Conservation (phyloP, 2,113 vertebrate species). For the Rhinoderma darwinii region DNA sequence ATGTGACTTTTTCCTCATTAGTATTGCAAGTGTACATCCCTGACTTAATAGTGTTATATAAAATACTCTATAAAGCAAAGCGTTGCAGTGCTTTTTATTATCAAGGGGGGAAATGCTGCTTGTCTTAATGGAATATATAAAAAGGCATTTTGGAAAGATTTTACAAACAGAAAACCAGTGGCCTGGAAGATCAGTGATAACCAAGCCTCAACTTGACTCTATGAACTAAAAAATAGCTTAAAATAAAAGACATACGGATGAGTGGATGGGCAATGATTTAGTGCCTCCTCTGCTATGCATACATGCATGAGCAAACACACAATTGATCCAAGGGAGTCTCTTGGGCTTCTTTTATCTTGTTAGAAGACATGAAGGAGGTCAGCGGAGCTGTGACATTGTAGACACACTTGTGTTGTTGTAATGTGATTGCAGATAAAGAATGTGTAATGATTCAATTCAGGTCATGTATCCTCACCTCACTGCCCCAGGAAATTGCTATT, state of each 20-base stretch:
- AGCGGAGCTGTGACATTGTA: not conserved
- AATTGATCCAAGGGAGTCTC: not conserved
- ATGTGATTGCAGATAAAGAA: conserved; percentile 11
- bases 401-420: not conserved
- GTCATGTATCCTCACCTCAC: not conserved
- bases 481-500: conserved; percentile 13
- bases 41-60: conserved; percentile 17
- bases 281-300: not conserved
- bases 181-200: conserved; percentile 4
- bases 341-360: not conserved
- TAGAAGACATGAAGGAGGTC: not conserved
- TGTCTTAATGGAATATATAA: conserved; percentile 32
- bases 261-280: not conserved
- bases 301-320: conserved; percentile 14
- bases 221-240: not conserved
- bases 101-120: conserved; percentile 1
- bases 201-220: not conserved
- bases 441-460: conserved; percentile 1
- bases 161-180: not conserved
- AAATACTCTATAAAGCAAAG: conserved; percentile 33
- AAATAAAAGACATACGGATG: conserved; percentile 5
- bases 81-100: conserved; percentile 13
- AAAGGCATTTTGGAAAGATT: conserved; percentile 7
- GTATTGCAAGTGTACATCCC: conserved; percentile 16
- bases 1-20: conserved; percentile 6